Conservation (phyloP, 2,888 invertebrate genomes). For the Coleophora flavipennella region DNA sequence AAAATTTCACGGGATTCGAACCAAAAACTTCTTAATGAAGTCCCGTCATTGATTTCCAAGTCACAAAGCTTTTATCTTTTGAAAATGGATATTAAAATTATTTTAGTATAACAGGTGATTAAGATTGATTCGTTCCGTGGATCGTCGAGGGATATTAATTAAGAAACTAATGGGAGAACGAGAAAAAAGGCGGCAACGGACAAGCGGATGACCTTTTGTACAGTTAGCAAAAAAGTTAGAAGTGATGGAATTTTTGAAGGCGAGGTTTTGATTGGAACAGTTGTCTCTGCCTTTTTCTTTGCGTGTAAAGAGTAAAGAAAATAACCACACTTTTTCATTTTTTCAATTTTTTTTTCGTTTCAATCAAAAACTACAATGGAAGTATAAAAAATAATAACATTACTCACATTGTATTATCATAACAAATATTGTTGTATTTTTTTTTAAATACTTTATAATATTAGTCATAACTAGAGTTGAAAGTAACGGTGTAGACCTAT, state of each 20-base stretch:
- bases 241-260: not conserved
- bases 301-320: no score
- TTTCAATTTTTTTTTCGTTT: no score
- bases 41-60: slow-evolving; percentile 11
- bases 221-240: slow-evolving; percentile 26
- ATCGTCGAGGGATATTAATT: slow-evolving; percentile 54
- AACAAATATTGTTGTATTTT: no score
- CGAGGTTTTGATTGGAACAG: no score
- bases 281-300: no score
- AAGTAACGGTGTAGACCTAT: no score
- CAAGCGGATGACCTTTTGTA: slow-evolving; percentile 43
- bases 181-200: slow-evolving; percentile 36
- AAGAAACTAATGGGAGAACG: slow-evolving; percentile 62
- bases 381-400: no score
- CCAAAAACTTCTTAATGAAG: slow-evolving; percentile 4
- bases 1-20: not conserved
- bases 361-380: no score
- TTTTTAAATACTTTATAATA: no score
- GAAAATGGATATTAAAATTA: slow-evolving; percentile 35
- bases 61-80: slow-evolving; percentile 18
- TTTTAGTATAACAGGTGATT: slow-evolving; percentile 46
- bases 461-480: no score
- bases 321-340: no score
- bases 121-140: slow-evolving; percentile 56
- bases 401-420: no score